phyloP scores from a whole-genome alignment of 23 tunicate genomes.

The Halocynthia roretzi region DNA sequence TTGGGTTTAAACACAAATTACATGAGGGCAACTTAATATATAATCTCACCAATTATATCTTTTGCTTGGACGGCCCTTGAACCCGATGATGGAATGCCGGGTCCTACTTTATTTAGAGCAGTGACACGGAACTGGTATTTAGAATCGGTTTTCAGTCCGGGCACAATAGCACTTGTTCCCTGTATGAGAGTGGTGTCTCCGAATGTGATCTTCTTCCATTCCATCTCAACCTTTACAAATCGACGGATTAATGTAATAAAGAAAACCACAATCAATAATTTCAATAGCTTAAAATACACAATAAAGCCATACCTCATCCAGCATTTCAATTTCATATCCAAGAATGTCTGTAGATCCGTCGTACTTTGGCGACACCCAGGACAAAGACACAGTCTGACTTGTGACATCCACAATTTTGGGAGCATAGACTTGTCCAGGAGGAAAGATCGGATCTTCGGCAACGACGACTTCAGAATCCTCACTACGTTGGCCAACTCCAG shows the following conservation, averaged over 20 bases:
- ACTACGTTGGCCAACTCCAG: conserved; percentile 20
- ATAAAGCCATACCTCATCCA: conserved; percentile 9
- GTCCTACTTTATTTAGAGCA: conserved; percentile 14
- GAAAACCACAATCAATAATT: neutral
- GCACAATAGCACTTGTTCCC: neutral
- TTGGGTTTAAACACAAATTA: neutral
- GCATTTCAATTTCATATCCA: conserved; percentile 37
- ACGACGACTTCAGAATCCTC: conserved; percentile 14
- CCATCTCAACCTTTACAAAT: conserved; percentile 9
- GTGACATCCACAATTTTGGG: conserved; percentile 22
- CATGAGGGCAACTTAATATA: neutral
- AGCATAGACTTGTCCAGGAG: conserved; percentile 25
- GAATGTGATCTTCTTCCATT: conserved; percentile 12
- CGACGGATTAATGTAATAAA: neutral
- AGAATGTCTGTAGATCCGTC: conserved; percentile 28
- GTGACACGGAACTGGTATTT: conserved; percentile 29
- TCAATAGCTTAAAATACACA: neutral
- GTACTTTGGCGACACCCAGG: conserved; percentile 24
- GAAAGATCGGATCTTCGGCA: conserved; percentile 24
- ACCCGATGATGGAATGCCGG: conserved; percentile 35
- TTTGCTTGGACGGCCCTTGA: conserved; percentile 26
- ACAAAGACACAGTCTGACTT: neutral
- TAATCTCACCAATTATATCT: conserved; percentile 26
- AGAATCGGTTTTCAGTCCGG: conserved; percentile 1
- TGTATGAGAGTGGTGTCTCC: neutral